phyloP scores from a whole-genome alignment of 2,797 vertebrate species.

The Oreochromis grahami region DNA sequence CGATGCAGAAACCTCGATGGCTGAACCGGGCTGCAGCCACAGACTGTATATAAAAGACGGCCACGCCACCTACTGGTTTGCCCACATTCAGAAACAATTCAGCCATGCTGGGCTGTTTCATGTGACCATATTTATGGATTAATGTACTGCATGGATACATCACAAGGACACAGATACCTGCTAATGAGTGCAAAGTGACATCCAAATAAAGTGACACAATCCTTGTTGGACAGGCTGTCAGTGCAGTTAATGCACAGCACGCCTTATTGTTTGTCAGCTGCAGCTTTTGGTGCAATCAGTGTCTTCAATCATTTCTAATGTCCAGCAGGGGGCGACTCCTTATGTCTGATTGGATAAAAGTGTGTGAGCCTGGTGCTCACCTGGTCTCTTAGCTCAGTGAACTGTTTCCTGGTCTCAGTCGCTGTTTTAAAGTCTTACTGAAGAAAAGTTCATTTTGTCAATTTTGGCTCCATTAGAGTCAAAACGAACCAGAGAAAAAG shows the following conservation, averaged over 20 bases:
- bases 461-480: not conserved
- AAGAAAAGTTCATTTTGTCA: not conserved
- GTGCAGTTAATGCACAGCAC: not conserved
- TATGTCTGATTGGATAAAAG: not conserved
- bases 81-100: not conserved
- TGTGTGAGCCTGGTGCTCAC: accelerated
- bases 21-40: not conserved
- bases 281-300: not conserved
- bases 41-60: not conserved
- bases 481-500: not conserved
- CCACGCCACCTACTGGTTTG: not conserved
- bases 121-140: not conserved
- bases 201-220: not conserved
- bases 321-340: not conserved
- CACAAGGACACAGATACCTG: not conserved
- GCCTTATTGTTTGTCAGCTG: not conserved
- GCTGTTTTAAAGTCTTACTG: accelerated
- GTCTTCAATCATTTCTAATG: not conserved
- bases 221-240: not conserved
- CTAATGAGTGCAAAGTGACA: not conserved
- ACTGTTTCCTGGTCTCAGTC: not conserved
- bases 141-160: accelerated
- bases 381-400: not conserved
- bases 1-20: not conserved
- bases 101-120: accelerated